These are phyloP conservation scores for Montifringilla adamsi DNA, from an alignment of 2,113 vertebrate genomes.

Conservation along the genomic window DNA sequence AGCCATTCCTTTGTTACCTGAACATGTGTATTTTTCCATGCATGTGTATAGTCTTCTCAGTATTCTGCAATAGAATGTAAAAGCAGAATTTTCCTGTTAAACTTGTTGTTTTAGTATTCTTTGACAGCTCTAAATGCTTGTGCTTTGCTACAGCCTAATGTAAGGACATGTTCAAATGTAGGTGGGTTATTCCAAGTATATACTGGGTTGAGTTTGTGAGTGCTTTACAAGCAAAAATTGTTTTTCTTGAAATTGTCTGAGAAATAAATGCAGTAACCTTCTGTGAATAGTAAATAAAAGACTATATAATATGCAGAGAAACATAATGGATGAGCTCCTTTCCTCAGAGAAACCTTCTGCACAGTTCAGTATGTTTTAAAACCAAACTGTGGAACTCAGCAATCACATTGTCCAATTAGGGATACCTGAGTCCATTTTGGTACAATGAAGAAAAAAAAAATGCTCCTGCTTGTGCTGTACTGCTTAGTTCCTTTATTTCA, in stretches of 20 bases:
- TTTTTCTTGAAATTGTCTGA: slow-evolving; percentile 8
- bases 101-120: background rate
- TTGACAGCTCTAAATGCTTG: background rate
- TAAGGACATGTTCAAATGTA: background rate
- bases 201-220: background rate
- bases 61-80: background rate
- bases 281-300: slow-evolving; percentile 30
- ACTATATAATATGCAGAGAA: background rate
- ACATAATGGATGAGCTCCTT: background rate
- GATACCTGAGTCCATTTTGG: background rate
- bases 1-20: background rate
- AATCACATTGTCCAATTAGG: background rate
- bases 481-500: background rate
- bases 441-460: background rate
- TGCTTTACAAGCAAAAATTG: background rate
- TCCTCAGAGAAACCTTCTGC: background rate
- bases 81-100: background rate
- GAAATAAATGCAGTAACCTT: background rate
- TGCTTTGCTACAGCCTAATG: background rate
- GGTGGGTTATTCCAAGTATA: background rate
- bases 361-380: background rate
- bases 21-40: background rate
- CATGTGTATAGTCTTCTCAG: background rate
- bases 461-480: background rate
- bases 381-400: background rate